Percentiles rank a stretch among this genome's conserved stretches.
phyloP scores from a whole-genome alignment of 2,113 vertebrate species.

The Nibea albiflora region DNA sequence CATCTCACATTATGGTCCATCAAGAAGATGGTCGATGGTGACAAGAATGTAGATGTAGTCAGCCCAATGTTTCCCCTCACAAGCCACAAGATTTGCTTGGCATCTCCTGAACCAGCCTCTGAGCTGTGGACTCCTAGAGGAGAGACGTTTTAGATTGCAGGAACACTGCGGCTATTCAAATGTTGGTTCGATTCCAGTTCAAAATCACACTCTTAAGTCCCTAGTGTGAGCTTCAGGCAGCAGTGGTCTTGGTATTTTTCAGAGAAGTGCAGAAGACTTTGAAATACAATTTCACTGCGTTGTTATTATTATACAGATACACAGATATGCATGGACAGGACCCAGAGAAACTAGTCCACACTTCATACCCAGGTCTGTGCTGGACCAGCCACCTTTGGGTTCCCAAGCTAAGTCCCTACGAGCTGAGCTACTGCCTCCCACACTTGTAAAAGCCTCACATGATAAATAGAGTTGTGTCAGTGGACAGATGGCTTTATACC shows the following conservation, averaged over 20 bases:
- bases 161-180: neutral
- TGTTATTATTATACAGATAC: too few species aligned
- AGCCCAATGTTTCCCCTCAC: slow-evolving; percentile 14
- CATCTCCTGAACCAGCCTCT: neutral
- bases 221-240: neutral
- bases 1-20: slow-evolving; percentile 50
- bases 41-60: slow-evolving; percentile 33
- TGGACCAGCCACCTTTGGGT: too few species aligned
- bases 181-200: neutral
- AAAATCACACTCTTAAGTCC: neutral
- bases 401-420: too few species aligned
- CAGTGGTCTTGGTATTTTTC: slow-evolving; percentile 7
- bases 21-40: slow-evolving; percentile 35
- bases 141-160: neutral
- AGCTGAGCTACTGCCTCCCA: too few species aligned
- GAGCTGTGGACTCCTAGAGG: neutral
- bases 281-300: too few species aligned
- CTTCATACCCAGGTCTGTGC: too few species aligned
- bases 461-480: slow-evolving; percentile 41
- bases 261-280: neutral
- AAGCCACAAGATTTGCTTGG: neutral
- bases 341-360: too few species aligned
- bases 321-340: too few species aligned
- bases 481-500: slow-evolving; percentile 32
- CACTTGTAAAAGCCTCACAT: slow-evolving; percentile 11